Evolutionary conservation across 2,113 vertebrate genomes (phyloP).

Genomic region (Peromyscus polionotus): DNA sequence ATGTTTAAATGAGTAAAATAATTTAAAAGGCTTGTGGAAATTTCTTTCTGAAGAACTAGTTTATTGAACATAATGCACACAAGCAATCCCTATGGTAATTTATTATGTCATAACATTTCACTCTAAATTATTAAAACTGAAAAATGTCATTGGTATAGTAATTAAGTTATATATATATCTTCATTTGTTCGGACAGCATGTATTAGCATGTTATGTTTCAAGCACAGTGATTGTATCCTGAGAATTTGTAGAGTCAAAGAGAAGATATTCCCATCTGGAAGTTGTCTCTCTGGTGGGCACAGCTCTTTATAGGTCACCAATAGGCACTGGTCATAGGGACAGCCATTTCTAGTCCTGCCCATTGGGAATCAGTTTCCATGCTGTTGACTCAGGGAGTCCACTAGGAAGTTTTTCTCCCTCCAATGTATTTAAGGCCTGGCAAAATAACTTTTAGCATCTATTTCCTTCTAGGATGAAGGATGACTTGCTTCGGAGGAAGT

Average conservation of each 20-base stretch:
- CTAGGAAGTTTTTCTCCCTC: not conserved
- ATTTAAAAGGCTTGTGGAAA: conserved; percentile 37
- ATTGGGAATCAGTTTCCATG: not conserved
- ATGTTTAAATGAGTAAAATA: conserved; percentile 44
- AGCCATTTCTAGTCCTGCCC: not conserved
- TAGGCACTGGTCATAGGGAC: not conserved
- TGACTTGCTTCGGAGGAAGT: not conserved
- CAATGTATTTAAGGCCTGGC: not conserved
- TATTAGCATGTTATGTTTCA: not conserved
- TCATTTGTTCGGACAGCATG: conserved; percentile 25
- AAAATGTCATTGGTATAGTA: conserved; percentile 67
- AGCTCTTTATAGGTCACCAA: not conserved
- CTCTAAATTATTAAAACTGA: conserved; percentile 77
- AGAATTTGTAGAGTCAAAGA: not conserved
- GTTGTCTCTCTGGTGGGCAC: not conserved
- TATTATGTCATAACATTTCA: conserved; percentile 63
- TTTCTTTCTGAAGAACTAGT: conserved; percentile 47
- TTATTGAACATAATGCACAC: conserved; percentile 50
- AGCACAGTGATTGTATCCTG: not conserved
- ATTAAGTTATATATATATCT: conserved; percentile 56
- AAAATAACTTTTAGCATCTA: not conserved
- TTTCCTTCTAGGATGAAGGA: conserved; percentile 2
- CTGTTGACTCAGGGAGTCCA: not conserved
- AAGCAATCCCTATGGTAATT: conserved; percentile 39
- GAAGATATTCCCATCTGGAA: not conserved